These are phyloP conservation scores for Mus musculus DNA, from an alignment of 2,113 vertebrate genomes.

Conservation along the genomic window GRCm39 chr9:81853001-81853500, in stretches of 20 bases:
- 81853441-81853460: not conserved
- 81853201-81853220: not conserved
- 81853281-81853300: not conserved
- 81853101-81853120: not conserved
- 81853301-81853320: not conserved
- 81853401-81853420: not conserved
- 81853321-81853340: not conserved
- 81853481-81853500: not conserved
- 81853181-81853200: not conserved
- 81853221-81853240: not conserved
- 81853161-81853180: not conserved
- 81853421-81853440: not conserved
- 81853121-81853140: not conserved
- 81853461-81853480: not conserved
- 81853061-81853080: not conserved
- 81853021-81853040: too few species aligned
- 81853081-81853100: not conserved
- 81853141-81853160: not conserved
- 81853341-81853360: not conserved
- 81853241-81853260: not conserved
- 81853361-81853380: not conserved
- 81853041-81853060: not conserved
- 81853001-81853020: not conserved
- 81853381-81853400: not conserved
- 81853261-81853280: not conserved